Conservation (phyloP, 1,140 invertebrate genomes). For the Gonioctena quinquepunctata region DNA sequence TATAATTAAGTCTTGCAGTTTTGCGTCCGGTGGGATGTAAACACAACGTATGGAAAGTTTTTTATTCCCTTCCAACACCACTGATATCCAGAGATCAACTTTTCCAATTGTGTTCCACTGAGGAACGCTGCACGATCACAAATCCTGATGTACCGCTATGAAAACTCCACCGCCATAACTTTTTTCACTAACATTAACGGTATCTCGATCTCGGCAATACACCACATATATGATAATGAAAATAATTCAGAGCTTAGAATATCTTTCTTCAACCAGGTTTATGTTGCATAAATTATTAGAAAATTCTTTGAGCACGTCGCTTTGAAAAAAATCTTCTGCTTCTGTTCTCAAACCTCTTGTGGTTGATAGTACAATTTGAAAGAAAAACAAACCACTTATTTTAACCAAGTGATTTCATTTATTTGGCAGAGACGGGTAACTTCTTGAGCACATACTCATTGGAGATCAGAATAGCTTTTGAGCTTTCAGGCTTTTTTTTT, state of each 20-base stretch:
- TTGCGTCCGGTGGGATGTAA: neutral
- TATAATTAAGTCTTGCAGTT: no score
- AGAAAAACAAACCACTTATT: neutral
- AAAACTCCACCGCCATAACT: no score
- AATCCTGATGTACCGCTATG: no score
- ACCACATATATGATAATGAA: neutral
- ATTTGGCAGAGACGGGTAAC: neutral
- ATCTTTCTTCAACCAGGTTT: neutral
- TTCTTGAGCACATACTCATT: neutral
- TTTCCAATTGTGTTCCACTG: no score
- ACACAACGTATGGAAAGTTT: no score
- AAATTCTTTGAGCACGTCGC: neutral
- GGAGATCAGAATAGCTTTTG: neutral
- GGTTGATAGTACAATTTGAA: neutral
- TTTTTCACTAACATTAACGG: no score
- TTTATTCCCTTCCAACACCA: no score
- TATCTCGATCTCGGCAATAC: neutral
- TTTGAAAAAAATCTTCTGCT: neutral
- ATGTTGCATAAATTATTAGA: neutral
- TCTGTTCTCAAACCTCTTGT: neutral
- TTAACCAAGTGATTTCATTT: neutral
- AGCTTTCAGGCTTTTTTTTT: neutral
- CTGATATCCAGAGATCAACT: no score
- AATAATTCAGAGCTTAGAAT: neutral
- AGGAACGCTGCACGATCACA: no score